phyloP scores from a whole-genome alignment of 2,888 invertebrate species.

The Dynastes tityus region DNA sequence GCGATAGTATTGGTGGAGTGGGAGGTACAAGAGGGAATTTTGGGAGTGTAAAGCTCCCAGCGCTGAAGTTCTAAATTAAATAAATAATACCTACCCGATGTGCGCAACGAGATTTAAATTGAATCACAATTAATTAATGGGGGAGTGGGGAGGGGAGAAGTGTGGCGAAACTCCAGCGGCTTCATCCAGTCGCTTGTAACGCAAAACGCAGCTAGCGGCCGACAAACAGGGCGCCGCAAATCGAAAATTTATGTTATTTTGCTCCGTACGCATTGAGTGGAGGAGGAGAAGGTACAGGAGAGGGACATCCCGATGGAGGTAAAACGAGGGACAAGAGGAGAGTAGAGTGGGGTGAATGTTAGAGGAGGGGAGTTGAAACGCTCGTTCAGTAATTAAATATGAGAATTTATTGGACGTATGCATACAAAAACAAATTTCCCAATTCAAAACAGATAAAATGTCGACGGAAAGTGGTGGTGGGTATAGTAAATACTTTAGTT shows the following conservation, averaged over 20 bases:
- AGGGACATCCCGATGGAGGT: too few relatives aligned
- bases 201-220: neutral
- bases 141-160: neutral
- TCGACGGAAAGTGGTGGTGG: neutral
- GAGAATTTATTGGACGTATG: constrained; percentile 18
- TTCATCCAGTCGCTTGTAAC: too few relatives aligned
- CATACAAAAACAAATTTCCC: constrained; percentile 25
- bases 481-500: too few relatives aligned
- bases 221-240: neutral
- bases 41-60: neutral
- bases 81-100: constrained; percentile 40
- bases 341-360: neutral
- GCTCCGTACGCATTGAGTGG: constrained; percentile 8
- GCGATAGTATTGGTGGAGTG: neutral
- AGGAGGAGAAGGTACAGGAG: neutral
- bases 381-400: constrained; percentile 35
- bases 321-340: too few relatives aligned
- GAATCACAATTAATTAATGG: constrained; percentile 52
- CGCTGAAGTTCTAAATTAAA: constrained; percentile 48
- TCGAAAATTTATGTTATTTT: constrained; percentile 43
- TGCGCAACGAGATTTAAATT: constrained; percentile 44
- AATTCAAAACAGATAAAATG: neutral
- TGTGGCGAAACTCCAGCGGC: too few relatives aligned
- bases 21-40: neutral
- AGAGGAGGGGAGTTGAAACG: neutral